Evolutionary conservation across 1,140 invertebrate species (phyloP).

Genomic region (Phthorimaea operculella): DNA sequence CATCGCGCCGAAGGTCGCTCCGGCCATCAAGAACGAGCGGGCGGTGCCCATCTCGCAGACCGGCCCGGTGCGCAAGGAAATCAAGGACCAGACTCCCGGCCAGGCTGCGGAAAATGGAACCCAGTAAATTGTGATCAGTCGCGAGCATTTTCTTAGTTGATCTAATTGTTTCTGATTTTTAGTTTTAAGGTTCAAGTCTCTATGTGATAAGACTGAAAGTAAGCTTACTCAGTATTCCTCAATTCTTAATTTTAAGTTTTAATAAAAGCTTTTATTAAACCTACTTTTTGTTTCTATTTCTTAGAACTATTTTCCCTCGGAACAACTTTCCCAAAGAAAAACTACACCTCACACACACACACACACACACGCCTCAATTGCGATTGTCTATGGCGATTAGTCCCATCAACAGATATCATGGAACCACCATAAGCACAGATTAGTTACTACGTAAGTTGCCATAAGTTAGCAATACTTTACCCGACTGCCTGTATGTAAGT

Average conservation of each 20-base stretch:
- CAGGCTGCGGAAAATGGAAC: background rate
- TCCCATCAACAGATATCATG: no score
- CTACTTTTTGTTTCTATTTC: no score
- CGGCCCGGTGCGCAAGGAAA: slow-evolving; percentile 64
- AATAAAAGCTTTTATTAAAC: background rate
- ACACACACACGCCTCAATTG: no score
- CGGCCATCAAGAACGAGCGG: slow-evolving; percentile 67
- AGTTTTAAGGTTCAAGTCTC: background rate
- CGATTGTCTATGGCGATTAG: no score
- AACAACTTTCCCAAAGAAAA: no score
- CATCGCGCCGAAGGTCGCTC: slow-evolving; percentile 69
- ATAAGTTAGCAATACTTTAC: no score
- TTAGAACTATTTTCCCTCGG: no score
- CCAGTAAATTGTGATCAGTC: background rate
- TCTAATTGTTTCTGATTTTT: background rate
- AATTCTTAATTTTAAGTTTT: slow-evolving; percentile 2
- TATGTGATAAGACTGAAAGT: slow-evolving; percentile 3
- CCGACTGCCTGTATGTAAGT: no score
- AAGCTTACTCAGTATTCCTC: background rate
- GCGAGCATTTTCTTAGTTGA: background rate
- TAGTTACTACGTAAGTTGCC: no score
- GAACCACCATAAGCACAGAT: no score
- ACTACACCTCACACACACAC: no score
- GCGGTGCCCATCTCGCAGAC: slow-evolving; percentile 73
- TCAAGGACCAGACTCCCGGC: slow-evolving; percentile 32